Evolutionary conservation across 2,113 vertebrate genomes (phyloP).

Genomic region (Ptilorrhoa leucosticta): DNA sequence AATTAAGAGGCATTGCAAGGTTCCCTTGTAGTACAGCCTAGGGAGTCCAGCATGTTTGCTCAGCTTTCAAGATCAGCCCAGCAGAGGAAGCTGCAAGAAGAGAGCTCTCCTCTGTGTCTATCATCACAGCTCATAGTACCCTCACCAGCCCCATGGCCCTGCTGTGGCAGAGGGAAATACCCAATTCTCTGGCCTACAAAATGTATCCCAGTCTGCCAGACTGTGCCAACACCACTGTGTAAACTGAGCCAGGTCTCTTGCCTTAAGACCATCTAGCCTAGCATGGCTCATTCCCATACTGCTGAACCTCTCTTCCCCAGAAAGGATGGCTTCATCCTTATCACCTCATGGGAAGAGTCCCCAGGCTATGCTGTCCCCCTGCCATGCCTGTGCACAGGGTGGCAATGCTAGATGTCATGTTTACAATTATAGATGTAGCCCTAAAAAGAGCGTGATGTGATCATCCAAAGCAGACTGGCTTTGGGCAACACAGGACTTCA

Average conservation of each 20-base stretch:
- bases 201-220: not conserved
- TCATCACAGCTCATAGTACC: not conserved
- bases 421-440: not conserved
- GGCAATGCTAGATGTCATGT: not conserved
- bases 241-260: not conserved
- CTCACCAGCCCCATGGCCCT: not conserved
- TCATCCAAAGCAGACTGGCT: not conserved
- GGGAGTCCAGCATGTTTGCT: not conserved
- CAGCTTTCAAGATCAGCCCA: not conserved
- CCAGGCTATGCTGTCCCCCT: not conserved
- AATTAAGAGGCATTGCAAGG: not conserved
- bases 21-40: not conserved
- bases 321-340: not conserved
- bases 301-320: not conserved
- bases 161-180: not conserved
- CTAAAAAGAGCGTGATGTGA: not conserved
- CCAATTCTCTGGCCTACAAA: not conserved
- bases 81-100: not conserved
- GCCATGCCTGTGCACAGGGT: not conserved
- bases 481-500: not conserved
- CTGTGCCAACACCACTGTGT: not conserved
- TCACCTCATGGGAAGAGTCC: not conserved
- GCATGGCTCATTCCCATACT: not conserved
- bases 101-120: not conserved
- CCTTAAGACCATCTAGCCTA: not conserved